Evolutionary conservation across 92 coral and sea anemone genomes (phyloP).

Genomic region (Micromussa lordhowensis): DNA sequence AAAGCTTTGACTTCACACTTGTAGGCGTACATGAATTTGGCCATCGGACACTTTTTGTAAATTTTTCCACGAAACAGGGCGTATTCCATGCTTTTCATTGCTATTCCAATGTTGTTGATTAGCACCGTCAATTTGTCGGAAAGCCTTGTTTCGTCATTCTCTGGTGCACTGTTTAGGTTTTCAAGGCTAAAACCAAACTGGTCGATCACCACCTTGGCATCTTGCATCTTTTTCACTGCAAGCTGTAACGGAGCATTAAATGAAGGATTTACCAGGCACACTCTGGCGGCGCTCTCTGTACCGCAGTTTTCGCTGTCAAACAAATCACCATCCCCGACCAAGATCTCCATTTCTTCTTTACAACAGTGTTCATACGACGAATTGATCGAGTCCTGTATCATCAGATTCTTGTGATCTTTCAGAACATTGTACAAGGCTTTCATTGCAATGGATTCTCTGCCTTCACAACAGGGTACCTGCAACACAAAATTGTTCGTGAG

Average conservation of each 20-base stretch:
- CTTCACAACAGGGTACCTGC: not conserved
- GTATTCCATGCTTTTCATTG: not conserved
- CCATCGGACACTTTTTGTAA: not conserved
- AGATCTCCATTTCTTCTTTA: not conserved
- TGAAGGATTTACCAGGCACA: not conserved
- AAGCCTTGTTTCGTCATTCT: not conserved
- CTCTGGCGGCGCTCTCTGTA: not conserved
- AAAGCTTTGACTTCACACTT: slow-evolving; percentile 24
- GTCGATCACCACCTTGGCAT: not conserved
- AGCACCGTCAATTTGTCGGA: not conserved
- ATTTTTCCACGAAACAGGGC: not conserved
- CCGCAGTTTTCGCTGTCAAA: not conserved
- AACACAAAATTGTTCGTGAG: not conserved
- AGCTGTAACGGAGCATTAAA: not conserved
- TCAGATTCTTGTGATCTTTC: slow-evolving; percentile 35
- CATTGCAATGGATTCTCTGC: not conserved
- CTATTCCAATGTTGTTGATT: not conserved
- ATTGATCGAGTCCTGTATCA: slow-evolving; percentile 1
- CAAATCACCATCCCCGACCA: not conserved
- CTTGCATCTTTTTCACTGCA: not conserved
- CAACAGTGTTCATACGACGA: not conserved
- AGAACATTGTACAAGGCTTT: slow-evolving; percentile 25
- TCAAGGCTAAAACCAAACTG: not conserved
- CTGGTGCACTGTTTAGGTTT: not conserved
- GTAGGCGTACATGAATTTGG: slow-evolving; percentile 32